Evolutionary conservation across 2,797 vertebrate genomes (phyloP).

Genomic region (Malurus splendens): DNA sequence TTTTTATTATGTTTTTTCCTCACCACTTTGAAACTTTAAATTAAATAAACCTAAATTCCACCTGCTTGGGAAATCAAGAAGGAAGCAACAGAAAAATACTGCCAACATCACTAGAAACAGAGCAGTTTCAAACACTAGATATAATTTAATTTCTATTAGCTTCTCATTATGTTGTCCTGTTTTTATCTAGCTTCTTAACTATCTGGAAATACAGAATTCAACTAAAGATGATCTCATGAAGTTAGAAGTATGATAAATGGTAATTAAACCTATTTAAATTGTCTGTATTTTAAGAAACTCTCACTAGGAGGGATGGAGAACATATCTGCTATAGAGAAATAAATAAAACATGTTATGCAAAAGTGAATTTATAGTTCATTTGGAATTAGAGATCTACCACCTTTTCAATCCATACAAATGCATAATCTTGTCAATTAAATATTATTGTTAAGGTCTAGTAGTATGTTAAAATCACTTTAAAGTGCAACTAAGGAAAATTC

Average conservation of each 20-base stretch:
- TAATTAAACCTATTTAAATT: constrained; percentile 78
- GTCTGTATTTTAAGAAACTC: constrained; percentile 72
- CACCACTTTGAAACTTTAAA: background rate
- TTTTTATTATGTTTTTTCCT: background rate
- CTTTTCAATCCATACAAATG: constrained; percentile 81
- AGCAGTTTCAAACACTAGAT: background rate
- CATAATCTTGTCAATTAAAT: constrained; percentile 87
- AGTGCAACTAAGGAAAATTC: constrained; percentile 83
- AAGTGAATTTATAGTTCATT: constrained; percentile 79
- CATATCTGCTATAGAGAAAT: constrained; percentile 73
- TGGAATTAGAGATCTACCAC: constrained; percentile 77
- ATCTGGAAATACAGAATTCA: constrained; percentile 60
- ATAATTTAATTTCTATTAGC: constrained; percentile 9
- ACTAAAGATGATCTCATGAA: constrained; percentile 65
- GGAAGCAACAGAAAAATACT: background rate
- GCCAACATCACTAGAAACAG: background rate
- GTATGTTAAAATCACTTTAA: constrained; percentile 84
- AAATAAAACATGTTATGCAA: constrained; percentile 83
- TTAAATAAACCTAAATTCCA: background rate
- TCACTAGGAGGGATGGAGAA: constrained; percentile 74
- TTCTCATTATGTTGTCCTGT: background rate
- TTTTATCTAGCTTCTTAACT: constrained; percentile 23
- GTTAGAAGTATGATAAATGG: constrained; percentile 72
- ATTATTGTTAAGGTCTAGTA: constrained; percentile 85
- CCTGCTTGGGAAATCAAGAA: background rate